phyloP scores from a whole-genome alignment of 2,888 invertebrate genomes.

The Acronicta leporina region DNA sequence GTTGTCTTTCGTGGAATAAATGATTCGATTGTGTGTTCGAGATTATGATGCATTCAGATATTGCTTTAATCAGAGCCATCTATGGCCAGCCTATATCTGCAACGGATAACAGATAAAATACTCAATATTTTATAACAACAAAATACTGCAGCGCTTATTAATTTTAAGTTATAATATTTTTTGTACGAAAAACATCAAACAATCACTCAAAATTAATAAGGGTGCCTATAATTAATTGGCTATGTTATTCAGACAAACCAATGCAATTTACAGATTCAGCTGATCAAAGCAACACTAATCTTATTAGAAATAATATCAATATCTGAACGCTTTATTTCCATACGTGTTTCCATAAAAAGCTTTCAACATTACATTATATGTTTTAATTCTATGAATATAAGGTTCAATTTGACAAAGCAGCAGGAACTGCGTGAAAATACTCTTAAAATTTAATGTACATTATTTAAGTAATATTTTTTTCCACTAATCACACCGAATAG shows the following conservation, averaged over 20 bases:
- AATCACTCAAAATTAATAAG: background rate
- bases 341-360: constrained; percentile 30
- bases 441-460: constrained; percentile 48
- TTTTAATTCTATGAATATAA: constrained; percentile 48
- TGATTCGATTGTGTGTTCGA: constrained; percentile 24
- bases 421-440: constrained; percentile 57
- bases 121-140: constrained; percentile 4
- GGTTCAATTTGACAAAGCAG: constrained; percentile 55
- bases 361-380: constrained; percentile 35
- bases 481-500: constrained; percentile 69
- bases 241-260: constrained; percentile 5
- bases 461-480: constrained; percentile 46
- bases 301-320: constrained; percentile 22
- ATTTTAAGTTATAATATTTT: too few species aligned
- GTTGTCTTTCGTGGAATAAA: constrained; percentile 31
- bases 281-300: constrained; percentile 14
- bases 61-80: constrained; percentile 10
- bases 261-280: constrained; percentile 2
- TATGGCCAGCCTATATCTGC: background rate
- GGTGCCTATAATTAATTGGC: background rate
- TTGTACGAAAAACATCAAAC: background rate
- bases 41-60: constrained; percentile 44
- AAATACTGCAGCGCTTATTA: too few species aligned
- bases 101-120: constrained; percentile 1
- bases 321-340: constrained; percentile 43